Percentiles rank a stretch among this genome's conserved stretches.
Evolutionary conservation across 2,888 invertebrate genomes (phyloP).

Genomic region (Chesias legatella): DNA sequence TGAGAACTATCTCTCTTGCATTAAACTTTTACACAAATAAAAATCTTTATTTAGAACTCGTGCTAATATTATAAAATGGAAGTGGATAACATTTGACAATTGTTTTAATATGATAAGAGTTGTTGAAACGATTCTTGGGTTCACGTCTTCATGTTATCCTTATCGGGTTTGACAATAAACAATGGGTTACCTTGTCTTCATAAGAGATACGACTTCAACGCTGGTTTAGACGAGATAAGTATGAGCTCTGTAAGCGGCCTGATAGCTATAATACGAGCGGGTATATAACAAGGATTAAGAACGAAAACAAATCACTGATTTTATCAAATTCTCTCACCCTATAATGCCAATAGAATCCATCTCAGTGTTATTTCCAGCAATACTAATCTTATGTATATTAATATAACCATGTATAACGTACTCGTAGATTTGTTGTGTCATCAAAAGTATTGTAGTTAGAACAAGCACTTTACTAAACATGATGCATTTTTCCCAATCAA

Average conservation of each 20-base stretch:
- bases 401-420: too few species aligned
- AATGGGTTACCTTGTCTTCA: slow-evolving; percentile 63
- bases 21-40: background rate
- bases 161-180: slow-evolving; percentile 64
- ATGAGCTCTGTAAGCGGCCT: slow-evolving; percentile 36
- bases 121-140: slow-evolving; percentile 20
- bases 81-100: slow-evolving; percentile 2
- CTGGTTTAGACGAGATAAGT: slow-evolving; percentile 42
- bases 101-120: slow-evolving; percentile 21
- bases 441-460: slow-evolving; percentile 2
- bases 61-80: slow-evolving; percentile 1
- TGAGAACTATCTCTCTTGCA: background rate
- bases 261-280: slow-evolving; percentile 17
- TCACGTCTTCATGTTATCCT: slow-evolving; percentile 39
- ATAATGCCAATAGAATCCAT: background rate
- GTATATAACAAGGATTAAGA: too few species aligned
- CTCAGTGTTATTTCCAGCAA: too few species aligned
- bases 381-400: too few species aligned
- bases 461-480: slow-evolving; percentile 4
- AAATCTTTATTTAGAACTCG: background rate
- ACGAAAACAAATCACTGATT: background rate
- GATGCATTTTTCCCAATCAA: slow-evolving; percentile 18
- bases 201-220: slow-evolving; percentile 43
- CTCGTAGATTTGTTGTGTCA: background rate
- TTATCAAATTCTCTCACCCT: background rate